Conservation (phyloP, 1,140 invertebrate genomes). For the Lepidurus packardi region DNA sequence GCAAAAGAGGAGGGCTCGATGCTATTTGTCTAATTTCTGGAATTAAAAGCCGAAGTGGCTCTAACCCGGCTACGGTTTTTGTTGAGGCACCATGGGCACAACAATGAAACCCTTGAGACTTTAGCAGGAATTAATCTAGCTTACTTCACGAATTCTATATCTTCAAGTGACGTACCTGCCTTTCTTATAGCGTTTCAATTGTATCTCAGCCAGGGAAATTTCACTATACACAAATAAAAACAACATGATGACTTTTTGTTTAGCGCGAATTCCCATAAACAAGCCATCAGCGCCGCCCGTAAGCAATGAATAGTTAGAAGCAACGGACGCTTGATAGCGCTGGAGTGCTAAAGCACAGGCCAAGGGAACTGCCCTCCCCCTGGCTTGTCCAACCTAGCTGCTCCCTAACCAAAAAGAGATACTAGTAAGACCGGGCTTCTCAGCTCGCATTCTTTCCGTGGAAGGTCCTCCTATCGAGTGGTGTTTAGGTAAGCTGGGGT, state of each 20-base stretch:
- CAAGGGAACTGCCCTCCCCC: not conserved
- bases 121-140: too few species aligned
- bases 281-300: not conserved
- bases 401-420: not conserved
- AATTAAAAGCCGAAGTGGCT: not conserved
- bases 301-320: too few species aligned
- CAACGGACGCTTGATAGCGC: not conserved
- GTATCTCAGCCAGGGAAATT: too few species aligned
- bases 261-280: not conserved
- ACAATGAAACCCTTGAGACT: too few species aligned
- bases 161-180: too few species aligned
- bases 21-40: not conserved
- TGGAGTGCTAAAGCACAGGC: not conserved
- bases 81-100: not conserved
- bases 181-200: too few species aligned
- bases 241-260: not conserved
- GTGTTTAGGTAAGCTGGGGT: not conserved
- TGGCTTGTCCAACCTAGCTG: not conserved
- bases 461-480: not conserved
- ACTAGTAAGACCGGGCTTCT: not conserved
- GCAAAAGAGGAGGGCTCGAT: not conserved
- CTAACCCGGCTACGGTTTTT: not conserved
- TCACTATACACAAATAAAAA: too few species aligned
- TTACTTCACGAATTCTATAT: too few species aligned
- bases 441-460: not conserved